Evolutionary conservation across 2,113 vertebrate species (phyloP).

Genomic region (Elachura formosa): DNA sequence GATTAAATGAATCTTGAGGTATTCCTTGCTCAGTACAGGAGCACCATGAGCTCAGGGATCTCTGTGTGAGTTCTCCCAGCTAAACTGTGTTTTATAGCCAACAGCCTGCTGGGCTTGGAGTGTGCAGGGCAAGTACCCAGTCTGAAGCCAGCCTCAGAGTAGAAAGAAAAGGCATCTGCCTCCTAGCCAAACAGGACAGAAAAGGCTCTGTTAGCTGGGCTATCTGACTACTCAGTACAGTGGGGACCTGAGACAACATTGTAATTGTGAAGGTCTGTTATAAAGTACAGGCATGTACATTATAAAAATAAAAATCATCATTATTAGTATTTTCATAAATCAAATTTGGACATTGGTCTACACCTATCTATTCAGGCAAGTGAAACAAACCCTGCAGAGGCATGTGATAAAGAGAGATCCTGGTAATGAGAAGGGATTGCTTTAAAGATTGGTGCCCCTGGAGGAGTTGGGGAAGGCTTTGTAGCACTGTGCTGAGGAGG

Average conservation of each 20-base stretch:
- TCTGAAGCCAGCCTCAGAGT: neutral
- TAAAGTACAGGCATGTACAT: neutral
- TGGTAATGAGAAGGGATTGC: neutral
- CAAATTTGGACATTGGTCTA: neutral
- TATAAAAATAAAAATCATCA: neutral
- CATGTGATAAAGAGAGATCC: neutral
- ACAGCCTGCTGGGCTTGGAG: neutral
- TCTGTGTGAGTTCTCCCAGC: neutral
- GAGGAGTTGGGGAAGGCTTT: neutral
- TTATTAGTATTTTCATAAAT: neutral
- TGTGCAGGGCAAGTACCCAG: neutral
- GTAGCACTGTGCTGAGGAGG: neutral
- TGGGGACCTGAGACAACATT: neutral
- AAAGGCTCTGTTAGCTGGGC: neutral
- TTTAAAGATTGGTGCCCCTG: neutral
- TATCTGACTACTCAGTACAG: neutral
- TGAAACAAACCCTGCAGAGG: neutral
- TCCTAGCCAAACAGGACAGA: neutral
- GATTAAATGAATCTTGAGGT: neutral
- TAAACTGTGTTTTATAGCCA: neutral
- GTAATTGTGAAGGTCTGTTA: neutral
- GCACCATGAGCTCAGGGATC: neutral
- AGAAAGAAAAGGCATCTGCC: neutral
- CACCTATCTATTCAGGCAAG: neutral
- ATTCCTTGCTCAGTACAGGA: neutral